A percentile compares a stretch with the other conserved stretches of the same genome.
These are phyloP conservation scores for Cladorhizidae sp. DNA, from an alignment of 37 sponge, comb jelly and placozoan genomes.

Conservation along the genomic window DNA sequence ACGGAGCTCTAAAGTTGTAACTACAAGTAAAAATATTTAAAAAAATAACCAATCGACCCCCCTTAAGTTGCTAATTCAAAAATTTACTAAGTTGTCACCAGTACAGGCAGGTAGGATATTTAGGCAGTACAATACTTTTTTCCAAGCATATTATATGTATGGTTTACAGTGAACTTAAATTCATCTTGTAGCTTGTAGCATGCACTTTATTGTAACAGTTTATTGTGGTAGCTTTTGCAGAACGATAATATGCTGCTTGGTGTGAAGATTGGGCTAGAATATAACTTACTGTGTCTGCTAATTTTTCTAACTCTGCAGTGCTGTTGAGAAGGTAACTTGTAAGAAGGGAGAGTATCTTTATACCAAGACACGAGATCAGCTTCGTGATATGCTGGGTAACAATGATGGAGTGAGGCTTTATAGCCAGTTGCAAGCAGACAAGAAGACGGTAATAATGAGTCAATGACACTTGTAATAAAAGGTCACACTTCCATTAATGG, in stretches of 20 bases:
- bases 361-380: conserved; percentile 56
- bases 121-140: too few relatives aligned
- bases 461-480: not conserved
- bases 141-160: too few relatives aligned
- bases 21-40: too few relatives aligned
- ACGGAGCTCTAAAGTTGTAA: too few relatives aligned
- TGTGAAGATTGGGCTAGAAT: not conserved
- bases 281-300: not conserved
- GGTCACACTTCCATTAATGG: not conserved
- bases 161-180: too few relatives aligned
- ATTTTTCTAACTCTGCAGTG: conserved; percentile 9
- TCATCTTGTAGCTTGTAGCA: too few relatives aligned
- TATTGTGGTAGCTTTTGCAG: too few relatives aligned
- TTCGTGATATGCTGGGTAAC: conserved; percentile 62
- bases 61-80: too few relatives aligned
- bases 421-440: conserved; percentile 76
- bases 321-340: conserved; percentile 48
- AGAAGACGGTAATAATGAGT: conserved; percentile 26
- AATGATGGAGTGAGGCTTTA: conserved; percentile 67
- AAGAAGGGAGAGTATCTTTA: conserved; percentile 57
- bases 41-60: too few relatives aligned
- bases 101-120: too few relatives aligned
- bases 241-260: not conserved
- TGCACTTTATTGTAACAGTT: too few relatives aligned
- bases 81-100: too few relatives aligned